Evolutionary conservation across 2,888 invertebrate species (phyloP), one percentile per base, ranked within the genome.

Genomic region (Digitonthophagus gazella): DNA sequence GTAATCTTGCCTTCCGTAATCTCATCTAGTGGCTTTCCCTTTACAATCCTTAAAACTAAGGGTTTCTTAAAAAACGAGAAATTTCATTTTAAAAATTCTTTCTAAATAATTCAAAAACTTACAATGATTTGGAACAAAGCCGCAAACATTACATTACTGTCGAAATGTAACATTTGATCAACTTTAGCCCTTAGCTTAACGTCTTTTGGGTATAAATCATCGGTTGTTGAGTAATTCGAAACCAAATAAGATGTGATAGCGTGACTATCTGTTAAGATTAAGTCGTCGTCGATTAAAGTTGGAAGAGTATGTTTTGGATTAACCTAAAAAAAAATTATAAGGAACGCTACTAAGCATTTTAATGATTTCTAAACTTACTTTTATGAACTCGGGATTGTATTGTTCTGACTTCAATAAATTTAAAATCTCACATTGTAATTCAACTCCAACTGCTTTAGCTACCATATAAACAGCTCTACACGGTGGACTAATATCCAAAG

Each of bases 301-400:
- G 89, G 89, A 57, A 89, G 79, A 20, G 86, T 85, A 75, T 86
- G 87, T 74, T 85, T 84, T 0, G 87, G 87, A n/a, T 58, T 57
- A 3, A 8, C 44, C 2, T 54, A 54, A 54, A n/a, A 54, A 54
- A 54, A 54, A 54, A 54, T 11, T 54, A 54, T 1, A 14, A 14
- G 11, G 14, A 54, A 54, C 54, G 2, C 14, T n/a, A 54, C 11
- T 1, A 54, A n/a, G 14, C 54, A 54, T 11, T 54, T 54, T 54
- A 54, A 1, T 11, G 54, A 2, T 1, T n/a, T 54, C 1, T 54
- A 14, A 54, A 54, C 11, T n/a, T 74, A 80, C 80, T 80, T 84
- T 82, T 0, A 82, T 15, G 72, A 79, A 85, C 65, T 83, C 83
- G 1, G 80, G 79, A 68, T 77, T 79, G 0, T 80, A 71, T 65